Conservation (phyloP, 2,888 invertebrate genomes). For the Diarsia dahlii region DNA sequence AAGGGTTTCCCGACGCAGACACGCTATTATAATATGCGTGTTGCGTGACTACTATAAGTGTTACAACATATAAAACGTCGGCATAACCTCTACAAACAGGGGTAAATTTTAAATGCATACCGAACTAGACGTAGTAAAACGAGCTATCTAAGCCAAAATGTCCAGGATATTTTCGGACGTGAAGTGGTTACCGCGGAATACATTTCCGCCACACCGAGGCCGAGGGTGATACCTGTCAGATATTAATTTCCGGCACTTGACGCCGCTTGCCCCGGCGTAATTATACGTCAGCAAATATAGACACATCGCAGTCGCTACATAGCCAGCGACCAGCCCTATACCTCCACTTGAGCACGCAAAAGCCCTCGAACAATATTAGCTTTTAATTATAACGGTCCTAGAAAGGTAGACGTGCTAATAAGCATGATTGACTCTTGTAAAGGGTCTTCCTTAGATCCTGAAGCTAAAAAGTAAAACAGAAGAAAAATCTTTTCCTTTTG, state of each 20-base stretch:
- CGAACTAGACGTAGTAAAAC: background rate
- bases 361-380: constrained; percentile 62
- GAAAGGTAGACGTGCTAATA: constrained; percentile 36
- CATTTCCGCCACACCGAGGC: constrained; percentile 70
- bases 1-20: constrained; percentile 54
- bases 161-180: constrained; percentile 37
- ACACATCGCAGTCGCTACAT: constrained; percentile 66
- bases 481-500: constrained; percentile 16
- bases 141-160: constrained; percentile 17
- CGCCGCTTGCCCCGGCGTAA: constrained; percentile 74
- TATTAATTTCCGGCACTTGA: constrained; percentile 87
- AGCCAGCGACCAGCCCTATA: constrained; percentile 44
- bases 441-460: background rate
- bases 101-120: constrained; percentile 41
- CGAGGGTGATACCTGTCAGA: constrained; percentile 78
- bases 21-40: constrained; percentile 46
- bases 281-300: constrained; percentile 79
- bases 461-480: constrained; percentile 2
- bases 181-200: constrained; percentile 66
- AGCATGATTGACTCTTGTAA: constrained; percentile 33
- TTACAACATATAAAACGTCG: constrained; percentile 44
- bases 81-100: constrained; percentile 19
- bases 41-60: constrained; percentile 57
- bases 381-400: constrained; percentile 53
- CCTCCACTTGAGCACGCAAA: constrained; percentile 67